Evolutionary conservation across 2,797 vertebrate species (phyloP).

Genomic region (Phrynocephalus forsythii): DNA sequence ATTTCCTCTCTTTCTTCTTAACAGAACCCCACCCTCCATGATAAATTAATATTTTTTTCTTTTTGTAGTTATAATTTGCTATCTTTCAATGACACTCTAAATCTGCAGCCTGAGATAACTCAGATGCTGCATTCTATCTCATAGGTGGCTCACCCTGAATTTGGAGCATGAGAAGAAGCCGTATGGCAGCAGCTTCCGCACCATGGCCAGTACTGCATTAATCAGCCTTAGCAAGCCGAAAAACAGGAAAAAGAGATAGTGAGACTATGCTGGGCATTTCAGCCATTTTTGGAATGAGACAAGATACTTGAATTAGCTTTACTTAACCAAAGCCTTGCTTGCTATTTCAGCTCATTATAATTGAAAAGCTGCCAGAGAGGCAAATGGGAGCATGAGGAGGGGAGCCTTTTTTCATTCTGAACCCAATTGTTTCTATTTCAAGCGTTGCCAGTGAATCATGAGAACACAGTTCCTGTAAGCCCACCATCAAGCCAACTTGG

Average conservation of each 20-base stretch:
- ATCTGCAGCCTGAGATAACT: background rate
- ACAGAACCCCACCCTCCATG: background rate
- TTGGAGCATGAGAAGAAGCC: background rate
- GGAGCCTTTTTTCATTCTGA: constrained; percentile 25
- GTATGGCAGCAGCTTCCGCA: background rate
- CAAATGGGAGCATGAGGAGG: constrained; percentile 44
- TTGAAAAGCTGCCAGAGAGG: constrained; percentile 33
- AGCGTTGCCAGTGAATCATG: background rate
- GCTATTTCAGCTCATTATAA: constrained; percentile 28
- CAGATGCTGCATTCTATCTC: background rate
- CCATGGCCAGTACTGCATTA: background rate
- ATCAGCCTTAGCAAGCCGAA: background rate
- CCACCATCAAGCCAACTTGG: background rate
- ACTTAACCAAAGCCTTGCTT: background rate
- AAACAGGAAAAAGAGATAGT: background rate
- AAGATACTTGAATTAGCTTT: background rate
- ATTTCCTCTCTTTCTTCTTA: background rate
- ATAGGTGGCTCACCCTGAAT: background rate
- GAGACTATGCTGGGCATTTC: background rate
- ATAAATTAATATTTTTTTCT: background rate
- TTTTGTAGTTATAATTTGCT: background rate
- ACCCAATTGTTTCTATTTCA: background rate
- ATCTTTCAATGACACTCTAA: background rate
- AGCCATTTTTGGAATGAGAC: background rate
- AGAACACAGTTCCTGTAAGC: background rate